Base-by-base conservation (phyloP, 2,113 vertebrate species). In the Eurypyga helias region DNA sequence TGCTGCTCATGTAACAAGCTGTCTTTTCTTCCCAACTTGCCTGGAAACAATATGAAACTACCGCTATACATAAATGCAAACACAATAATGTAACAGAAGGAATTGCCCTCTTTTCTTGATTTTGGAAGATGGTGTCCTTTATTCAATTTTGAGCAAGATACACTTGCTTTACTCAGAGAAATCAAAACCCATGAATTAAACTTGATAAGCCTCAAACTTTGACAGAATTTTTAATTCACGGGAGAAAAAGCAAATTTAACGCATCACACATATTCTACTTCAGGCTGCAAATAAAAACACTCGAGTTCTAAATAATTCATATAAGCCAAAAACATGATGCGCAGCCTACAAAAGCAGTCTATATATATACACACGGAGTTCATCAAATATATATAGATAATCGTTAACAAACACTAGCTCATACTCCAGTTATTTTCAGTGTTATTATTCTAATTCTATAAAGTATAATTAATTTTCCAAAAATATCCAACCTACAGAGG, bases 391-490 rank as follows among this genome's bases (percentile, higher is more conserved):
- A 92, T 52, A 57, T 23, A 87, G 82, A 76, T 61, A 93, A 87
- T 41, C 83, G 79, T 75, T 86, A 91, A 92, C 54, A 90, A 94
- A 92, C 84, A 93, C 72, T 16, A 89, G 73, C 67, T 92, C 48
- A n/a, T 28, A 70, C 13, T 38, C 31, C 5, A 85, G 81, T 89
- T 96, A 95, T 82, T 60, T 89, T 83, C 72, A 79, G 89, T 49
- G 57, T 72, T 95, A 75, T 86, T 93, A 75, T 82, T 95, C 94
- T 54, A 72, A 91, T 71, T 89, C 80, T 91, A 43, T 65, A 72
- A 92, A 89, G 83, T 65, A 79, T 84, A 92, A 96, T 92, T 92
- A 81, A 94, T 93, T 94, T 96, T 89, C 91, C 38, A 95, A 93
- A 94, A 97, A 93, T 92, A 97, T 43, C 61, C 83, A 89, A 71